Percentiles rank a stretch among this genome's conserved stretches.
Conservation (phyloP, 2,797 vertebrate genomes). For the Tragopan temminckii region DNA sequence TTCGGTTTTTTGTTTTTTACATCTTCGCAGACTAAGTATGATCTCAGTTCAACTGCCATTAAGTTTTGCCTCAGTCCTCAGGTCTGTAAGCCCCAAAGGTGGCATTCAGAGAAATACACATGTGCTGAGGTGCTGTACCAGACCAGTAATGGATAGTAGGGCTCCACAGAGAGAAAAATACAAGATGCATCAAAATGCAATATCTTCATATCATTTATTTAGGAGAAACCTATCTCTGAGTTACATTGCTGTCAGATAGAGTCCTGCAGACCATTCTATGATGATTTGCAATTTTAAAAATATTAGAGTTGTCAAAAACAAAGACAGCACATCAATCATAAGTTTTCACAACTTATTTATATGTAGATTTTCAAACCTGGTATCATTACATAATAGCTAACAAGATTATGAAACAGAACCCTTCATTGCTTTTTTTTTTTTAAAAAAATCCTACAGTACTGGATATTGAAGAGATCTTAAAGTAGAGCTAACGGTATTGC, state of each 20-base stretch:
- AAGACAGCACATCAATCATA: neutral
- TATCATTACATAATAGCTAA: neutral
- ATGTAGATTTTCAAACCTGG: constrained; percentile 23
- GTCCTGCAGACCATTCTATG: neutral
- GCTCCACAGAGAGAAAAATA: neutral
- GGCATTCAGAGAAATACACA: too few relatives aligned
- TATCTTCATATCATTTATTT: neutral
- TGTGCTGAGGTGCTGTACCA: neutral
- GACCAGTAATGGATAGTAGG: neutral
- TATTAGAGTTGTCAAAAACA: constrained; percentile 5
- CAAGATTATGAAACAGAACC: neutral
- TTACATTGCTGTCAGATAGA: neutral
- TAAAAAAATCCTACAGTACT: neutral
- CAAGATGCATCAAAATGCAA: neutral
- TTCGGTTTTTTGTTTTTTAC: neutral
- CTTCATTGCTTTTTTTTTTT: neutral
- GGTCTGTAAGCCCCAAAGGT: too few relatives aligned
- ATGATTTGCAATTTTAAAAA: neutral
- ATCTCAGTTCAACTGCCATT: neutral
- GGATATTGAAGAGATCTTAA: neutral
- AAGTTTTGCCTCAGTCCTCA: neutral
- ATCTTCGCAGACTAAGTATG: neutral
- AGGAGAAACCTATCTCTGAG: neutral
- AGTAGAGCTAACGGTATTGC: neutral
- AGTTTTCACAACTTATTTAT: constrained; percentile 15